Base-by-base conservation (phyloP, 2,797 vertebrate genomes). In the Chelmon rostratus region DNA sequence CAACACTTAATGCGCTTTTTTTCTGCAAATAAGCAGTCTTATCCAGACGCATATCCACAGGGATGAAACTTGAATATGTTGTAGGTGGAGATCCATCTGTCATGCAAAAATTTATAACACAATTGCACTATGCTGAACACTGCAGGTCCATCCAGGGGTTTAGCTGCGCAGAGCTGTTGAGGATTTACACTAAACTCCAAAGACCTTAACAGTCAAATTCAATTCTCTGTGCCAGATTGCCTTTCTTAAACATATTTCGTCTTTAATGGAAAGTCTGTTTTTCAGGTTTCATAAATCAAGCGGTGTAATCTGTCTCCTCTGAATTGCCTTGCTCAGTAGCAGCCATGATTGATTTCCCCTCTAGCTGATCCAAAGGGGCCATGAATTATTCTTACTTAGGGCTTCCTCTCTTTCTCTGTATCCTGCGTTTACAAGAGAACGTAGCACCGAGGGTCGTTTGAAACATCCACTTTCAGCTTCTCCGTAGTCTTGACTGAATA, bases 221-320 rank as follows among this genome's bases (percentile, higher is more conserved):
- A 62, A 47, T 77, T 57, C 59, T 50, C 15, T 31, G 19, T 56
- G 61, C 23, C 61, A 49, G 62, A 65, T 81, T 65, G n/a, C 50
- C 37, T 65, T 59, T 76, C 50, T 65, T 47, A 47, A 70, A 74
- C 67, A 66, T 62, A 59, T 63, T 64, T 58, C 18, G 0, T 72
- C 62, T 74, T 62, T 70, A 79, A 71, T 66, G 65, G 42, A 67
- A 59, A 46, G 66, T 54, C 31, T 69, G 12, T 73, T 83, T 78
- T 70, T 77, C 28, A 57, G 52, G 62, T 69, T 82, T 82, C 71
- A 79, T 83, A 78, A 83, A 85, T 90, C 81, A 89, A 73, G 63
- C 18, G 33, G 25, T 68, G 56, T 65, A 68, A 69, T 73, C 64
- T 28, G 53, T 85, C 83, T 82, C 56, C 64, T 67, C 62, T 81